Base-by-base conservation (phyloP, 2,797 vertebrate species). In the Sebastes dallii region DNA sequence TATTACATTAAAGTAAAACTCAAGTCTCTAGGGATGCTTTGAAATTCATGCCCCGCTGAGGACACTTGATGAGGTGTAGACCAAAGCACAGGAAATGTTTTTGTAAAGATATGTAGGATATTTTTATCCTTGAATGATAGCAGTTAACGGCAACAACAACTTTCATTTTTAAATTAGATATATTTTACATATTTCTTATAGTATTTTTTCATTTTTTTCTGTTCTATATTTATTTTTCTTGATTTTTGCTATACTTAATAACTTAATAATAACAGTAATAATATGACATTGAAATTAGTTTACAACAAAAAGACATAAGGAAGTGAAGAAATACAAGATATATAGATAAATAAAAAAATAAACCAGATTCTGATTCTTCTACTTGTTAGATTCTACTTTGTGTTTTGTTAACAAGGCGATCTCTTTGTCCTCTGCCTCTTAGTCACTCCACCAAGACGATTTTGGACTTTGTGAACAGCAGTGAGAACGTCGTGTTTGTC, bases 391-490 rank as follows among this genome's bases (percentile, higher is more conserved):
- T 42, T 42, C 39, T 42, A 42, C 39, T 42, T 42, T 11, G 8
- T 52, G 13, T 67, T 71, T 36, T 18, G 2, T 24, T 60, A 76
- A 54, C 20, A 16, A 46, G n/a, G 2, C 10, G 1, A 6, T 52
- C 0, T 54, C 58, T 78, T 25, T 84, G 20, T 82, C 11, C 1
- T 65, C 39, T 77, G 78, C 86, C 18, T 71, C 58, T 83, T 88
- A 99, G 98, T 89, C 98, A 99, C 94, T 99, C 98, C 89, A 98
- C 98, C 73, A 99, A 99, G 95, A 99, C 98, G 0, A 95, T 99
- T 83, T 94, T 98, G 97, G 98, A 99, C 93, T 99, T 99, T 85
- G 98, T 99, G 92, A 99, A 99, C 95, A 99, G 97, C 97, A 99
- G 96, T 16, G 98, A 99, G 91, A 99, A 99, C 58, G 93, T 98